Evolutionary conservation across 2,113 vertebrate genomes (phyloP).

Genomic region (Pygoscelis adeliae): DNA sequence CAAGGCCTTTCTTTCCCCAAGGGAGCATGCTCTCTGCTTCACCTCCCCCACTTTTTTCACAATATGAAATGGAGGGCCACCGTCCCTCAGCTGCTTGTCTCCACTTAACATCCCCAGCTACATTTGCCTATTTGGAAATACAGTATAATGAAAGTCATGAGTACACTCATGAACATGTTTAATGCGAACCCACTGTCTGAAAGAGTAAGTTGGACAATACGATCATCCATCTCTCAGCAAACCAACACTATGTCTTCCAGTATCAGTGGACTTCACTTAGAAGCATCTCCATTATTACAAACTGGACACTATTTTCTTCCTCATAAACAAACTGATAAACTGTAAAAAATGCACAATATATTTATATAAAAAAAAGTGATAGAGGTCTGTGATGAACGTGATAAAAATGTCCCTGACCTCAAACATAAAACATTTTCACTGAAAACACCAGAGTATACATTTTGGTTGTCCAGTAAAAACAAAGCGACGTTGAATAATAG

Average conservation of each 20-base stretch:
- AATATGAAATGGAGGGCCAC: neutral
- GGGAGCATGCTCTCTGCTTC: neutral
- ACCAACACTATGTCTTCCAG: neutral
- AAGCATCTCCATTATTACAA: neutral
- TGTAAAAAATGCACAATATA: neutral
- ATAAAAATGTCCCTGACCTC: neutral
- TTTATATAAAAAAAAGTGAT: neutral
- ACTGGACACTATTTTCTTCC: neutral
- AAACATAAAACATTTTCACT: neutral
- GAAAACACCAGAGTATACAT: neutral
- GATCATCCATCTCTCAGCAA: neutral
- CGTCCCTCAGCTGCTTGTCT: neutral
- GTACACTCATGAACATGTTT: accelerated
- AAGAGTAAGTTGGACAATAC: neutral
- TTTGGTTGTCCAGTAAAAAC: neutral
- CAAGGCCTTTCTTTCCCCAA: neutral
- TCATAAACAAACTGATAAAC: neutral
- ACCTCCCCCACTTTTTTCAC: neutral
- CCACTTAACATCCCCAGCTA: neutral
- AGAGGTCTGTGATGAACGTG: neutral
- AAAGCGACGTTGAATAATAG: neutral
- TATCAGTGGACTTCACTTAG: neutral
- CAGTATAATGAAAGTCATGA: neutral
- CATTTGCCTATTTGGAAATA: neutral
- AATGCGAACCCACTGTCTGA: neutral